These are phyloP conservation scores for Steinernema carpocapsae DNA, from an alignment of 2,888 invertebrate genomes.

Conservation along the genomic window DNA sequence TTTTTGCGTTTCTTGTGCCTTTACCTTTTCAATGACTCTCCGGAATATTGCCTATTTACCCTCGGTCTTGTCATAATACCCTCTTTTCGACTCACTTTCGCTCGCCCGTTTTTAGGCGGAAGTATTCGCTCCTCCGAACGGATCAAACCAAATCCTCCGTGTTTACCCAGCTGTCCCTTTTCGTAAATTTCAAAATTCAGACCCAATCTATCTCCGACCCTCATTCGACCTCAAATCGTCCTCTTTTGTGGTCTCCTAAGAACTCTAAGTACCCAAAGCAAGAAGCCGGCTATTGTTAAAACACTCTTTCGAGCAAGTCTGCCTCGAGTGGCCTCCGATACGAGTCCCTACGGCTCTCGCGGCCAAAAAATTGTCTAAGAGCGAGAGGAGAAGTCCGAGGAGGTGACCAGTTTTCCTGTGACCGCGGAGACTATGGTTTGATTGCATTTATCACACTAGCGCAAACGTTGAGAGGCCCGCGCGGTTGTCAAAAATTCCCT, in stretches of 20 bases:
- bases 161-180: constrained; percentile 17
- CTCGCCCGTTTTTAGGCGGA: constrained; percentile 18
- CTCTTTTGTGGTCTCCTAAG: background rate
- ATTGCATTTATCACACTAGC: constrained; percentile 30
- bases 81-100: background rate
- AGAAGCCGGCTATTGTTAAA: constrained; percentile 28
- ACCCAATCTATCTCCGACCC: too few species aligned
- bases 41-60: constrained; percentile 2
- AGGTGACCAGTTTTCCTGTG: constrained; percentile 33
- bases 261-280: background rate
- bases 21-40: too few species aligned
- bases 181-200: background rate
- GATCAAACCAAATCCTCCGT: background rate
- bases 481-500: too few species aligned
- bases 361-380: constrained; percentile 6
- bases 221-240: background rate
- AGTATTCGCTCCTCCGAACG: background rate
- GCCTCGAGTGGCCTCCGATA: constrained; percentile 17
- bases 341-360: too few species aligned
- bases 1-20: too few species aligned
- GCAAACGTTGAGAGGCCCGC: background rate
- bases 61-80: background rate
- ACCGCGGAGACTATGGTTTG: background rate
- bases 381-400: background rate
- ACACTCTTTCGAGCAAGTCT: constrained; percentile 5